Evolutionary conservation across 35 echinoderm and acorn worm species (phyloP).

Genomic region (Nesometra sesokonis): DNA sequence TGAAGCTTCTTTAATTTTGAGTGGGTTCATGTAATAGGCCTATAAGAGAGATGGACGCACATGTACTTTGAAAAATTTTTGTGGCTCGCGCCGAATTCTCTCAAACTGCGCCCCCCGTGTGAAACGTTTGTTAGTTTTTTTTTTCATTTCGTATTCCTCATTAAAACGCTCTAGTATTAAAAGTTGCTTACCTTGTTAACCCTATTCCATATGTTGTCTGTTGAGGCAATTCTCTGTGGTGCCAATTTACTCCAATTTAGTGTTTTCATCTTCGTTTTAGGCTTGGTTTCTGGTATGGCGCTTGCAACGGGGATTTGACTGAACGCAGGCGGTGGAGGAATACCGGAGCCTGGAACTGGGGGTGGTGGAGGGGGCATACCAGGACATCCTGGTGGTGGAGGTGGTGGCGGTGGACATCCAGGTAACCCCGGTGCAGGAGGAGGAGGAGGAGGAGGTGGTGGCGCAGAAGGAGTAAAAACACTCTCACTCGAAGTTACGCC

Average conservation of each 20-base stretch:
- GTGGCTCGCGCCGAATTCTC: too few relatives aligned
- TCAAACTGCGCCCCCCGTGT: too few relatives aligned
- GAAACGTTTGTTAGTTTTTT: too few relatives aligned
- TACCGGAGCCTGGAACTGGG: constrained; percentile 27
- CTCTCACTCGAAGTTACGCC: not conserved
- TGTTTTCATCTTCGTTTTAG: constrained; percentile 87
- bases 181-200: constrained; percentile 65
- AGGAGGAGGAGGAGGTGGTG: constrained; percentile 57
- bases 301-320: constrained; percentile 11
- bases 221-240: constrained; percentile 59
- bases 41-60: too few relatives aligned
- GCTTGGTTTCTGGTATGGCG: constrained; percentile 74
- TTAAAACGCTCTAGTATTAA: not conserved
- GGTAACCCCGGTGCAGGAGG: not conserved
- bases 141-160: too few relatives aligned
- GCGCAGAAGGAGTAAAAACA: constrained; percentile 7
- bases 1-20: too few relatives aligned
- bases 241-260: constrained; percentile 95
- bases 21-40: too few relatives aligned
- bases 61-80: too few relatives aligned
- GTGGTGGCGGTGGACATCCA: constrained; percentile 44
- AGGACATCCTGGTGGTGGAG: constrained; percentile 37
- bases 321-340: constrained; percentile 12
- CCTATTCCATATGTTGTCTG: constrained; percentile 86
- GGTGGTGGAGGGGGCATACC: constrained; percentile 54